Percentiles rank a stretch among this genome's conserved stretches.
Conservation (phyloP, 2,113 vertebrate genomes). For the Nerophis ophidion region DNA sequence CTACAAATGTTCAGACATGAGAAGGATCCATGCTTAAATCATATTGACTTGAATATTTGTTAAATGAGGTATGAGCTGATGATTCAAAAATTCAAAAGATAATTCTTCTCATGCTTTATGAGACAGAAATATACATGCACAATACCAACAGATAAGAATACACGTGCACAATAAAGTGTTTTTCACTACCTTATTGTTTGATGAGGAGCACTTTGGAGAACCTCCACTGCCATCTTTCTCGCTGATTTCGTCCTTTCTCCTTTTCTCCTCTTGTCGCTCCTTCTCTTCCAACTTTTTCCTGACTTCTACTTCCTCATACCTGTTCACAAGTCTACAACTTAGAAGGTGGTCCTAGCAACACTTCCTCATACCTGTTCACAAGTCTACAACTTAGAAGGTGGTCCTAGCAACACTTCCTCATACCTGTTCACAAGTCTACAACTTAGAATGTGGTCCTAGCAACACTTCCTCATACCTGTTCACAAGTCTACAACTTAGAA, state of each 20-base stretch:
- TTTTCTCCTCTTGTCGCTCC: slow-evolving; percentile 82
- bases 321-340: slow-evolving; percentile 44
- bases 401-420: background rate
- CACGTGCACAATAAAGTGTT: no score
- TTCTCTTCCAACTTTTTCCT: slow-evolving; percentile 91
- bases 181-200: slow-evolving; percentile 70
- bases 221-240: slow-evolving; percentile 63
- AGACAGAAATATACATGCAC: no score
- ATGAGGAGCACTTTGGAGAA: slow-evolving; percentile 64
- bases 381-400: background rate
- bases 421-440: slow-evolving; percentile 74
- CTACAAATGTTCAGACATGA: no score
- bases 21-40: no score
- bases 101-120: no score
- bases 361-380: slow-evolving; percentile 72
- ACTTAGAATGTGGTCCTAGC: background rate
- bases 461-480: slow-evolving; percentile 71
- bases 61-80: no score
- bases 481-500: slow-evolving; percentile 2
- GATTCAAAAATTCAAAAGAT: no score
- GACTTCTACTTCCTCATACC: slow-evolving; percentile 96
- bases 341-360: background rate
- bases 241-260: slow-evolving; percentile 73
- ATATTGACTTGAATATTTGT: no score
- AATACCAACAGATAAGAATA: no score